Evolutionary conservation across 2,888 invertebrate genomes (phyloP), one percentile per base, ranked within the genome.

Genomic region (Ophioninae sp.): DNA sequence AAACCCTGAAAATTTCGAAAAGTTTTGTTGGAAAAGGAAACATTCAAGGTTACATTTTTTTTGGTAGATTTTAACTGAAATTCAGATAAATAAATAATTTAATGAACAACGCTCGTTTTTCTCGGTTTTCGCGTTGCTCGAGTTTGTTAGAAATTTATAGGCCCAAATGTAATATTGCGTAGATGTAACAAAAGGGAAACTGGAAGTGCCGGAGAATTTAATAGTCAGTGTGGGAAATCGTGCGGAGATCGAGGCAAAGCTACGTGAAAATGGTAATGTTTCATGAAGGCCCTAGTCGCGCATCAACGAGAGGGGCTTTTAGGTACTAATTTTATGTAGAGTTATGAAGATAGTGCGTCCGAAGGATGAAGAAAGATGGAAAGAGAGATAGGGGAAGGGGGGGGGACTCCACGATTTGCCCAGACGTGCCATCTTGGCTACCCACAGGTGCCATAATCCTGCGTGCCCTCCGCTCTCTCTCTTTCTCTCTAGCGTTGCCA

Each of bases 251-350:
- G 72, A 50, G 61, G 81, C 21, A 70, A 79, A 81, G 69, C 57
- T 78, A 56, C 21, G 70, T 67, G 84, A 81, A 79, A 79, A 70
- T 79, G 68, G 59, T 64, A 59, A 83, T 73, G 68, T 69, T 76
- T 79, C n/a, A 37, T 73, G 79, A 75, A 73, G 59, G 73, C 76
- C 72, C 79, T 72, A 41, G 73, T 73, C 79, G 56, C 57, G 61
- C 84, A 84, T 84, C 81, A 84, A 76, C 84, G 84, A 79, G 81
- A 84, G 69, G 90, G 89, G 92, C 91, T 91, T 91, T 92, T 92
- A 92, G 91, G 89, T 90, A 89, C 91, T 92, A 92, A 92, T 92
- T 92, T 91, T 92, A 92, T 92, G 92, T 92, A 91, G 90, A 92
- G 90, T 91, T 92, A 92, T 90, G 92, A 91, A 67, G 73, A 74